Base-by-base conservation (phyloP, 1,140 invertebrate species). In the Myzus persicae region DNA sequence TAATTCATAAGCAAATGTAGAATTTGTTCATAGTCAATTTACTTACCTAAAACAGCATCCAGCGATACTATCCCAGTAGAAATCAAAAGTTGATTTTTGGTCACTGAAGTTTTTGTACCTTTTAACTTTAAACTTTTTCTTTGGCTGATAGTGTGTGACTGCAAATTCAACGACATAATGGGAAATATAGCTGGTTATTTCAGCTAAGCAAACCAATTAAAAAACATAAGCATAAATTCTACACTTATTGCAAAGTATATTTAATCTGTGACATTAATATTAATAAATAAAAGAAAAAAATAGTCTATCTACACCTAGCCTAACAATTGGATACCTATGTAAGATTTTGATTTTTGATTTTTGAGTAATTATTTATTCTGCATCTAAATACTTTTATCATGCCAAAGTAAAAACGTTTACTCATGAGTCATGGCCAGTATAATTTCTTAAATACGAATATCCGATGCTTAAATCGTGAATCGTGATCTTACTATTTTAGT, bases 41-140 rank as follows among this genome's bases (percentile, higher is more conserved):
- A 4, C 6, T 90, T 93, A 93, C 91, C 91, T 7, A 93, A 54
- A 51, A 93, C 76, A 8, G 91, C 81, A 2, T 93, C 91, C 9
- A 93, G 2, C 0, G 91, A 93, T 14, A 93, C 46, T 26, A 93
- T 85, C 59, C 91, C 81, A 7, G 91, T 51, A 48, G 91, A 93
- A 93, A 93, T 82, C 20, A 93, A 46, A 40, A 93, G 85, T 93
- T 93, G 91, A 42, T 93, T 85, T 93, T 93, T 93, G n/a, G 81
- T 54, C 9, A 93, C 91, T 26, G 91, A 93, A 1, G 91, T 40
- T 93, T 85, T 93, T 85, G 91, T 93, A 93, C 91, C 91, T 31
- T 40, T 85, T 42, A 93, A 26, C 31, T 93, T 93, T n/a, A 93
- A 51, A 93, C 36, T 93, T 54, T 93, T 93, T 93, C 91, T 93